A percentile compares a stretch with the other conserved stretches of the same genome.
phyloP scores from a whole-genome alignment of 2,113 vertebrate species.

The Tyto alba region DNA sequence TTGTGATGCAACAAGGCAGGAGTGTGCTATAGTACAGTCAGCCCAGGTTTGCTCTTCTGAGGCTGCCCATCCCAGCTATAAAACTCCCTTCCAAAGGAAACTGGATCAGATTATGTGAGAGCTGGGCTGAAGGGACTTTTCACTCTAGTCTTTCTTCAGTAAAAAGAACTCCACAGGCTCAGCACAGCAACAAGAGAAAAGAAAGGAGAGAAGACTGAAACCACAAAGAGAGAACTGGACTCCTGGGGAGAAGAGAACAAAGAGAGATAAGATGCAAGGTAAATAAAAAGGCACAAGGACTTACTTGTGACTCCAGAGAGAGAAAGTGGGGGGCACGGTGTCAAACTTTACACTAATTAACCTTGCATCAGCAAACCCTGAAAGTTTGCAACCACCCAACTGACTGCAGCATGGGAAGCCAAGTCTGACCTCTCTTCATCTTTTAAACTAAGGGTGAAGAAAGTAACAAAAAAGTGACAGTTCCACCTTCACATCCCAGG shows the following conservation, averaged over 20 bases:
- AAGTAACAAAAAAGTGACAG: background rate
- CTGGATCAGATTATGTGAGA: background rate
- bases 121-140: constrained; percentile 5
- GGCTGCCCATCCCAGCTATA: background rate
- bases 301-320: background rate
- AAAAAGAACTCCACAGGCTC: background rate
- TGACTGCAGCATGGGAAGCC: background rate
- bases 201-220: background rate
- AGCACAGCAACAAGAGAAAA: background rate
- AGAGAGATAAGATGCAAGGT: background rate
- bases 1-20: background rate
- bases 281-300: constrained; percentile 4
- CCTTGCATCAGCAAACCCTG: background rate
- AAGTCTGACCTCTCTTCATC: background rate
- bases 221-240: background rate
- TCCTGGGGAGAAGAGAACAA: background rate
- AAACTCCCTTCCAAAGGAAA: background rate
- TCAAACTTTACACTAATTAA: constrained; percentile 9
- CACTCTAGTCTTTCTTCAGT: background rate
- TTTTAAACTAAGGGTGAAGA: background rate
- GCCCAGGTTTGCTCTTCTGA: background rate
- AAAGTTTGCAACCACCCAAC: background rate
- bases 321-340: background rate
- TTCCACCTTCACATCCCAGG: background rate
- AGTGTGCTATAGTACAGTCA: background rate